Evolutionary conservation across 2,113 vertebrate genomes (phyloP), one percentile per base, ranked within the genome.

Genomic region (Lagopus muta): DNA sequence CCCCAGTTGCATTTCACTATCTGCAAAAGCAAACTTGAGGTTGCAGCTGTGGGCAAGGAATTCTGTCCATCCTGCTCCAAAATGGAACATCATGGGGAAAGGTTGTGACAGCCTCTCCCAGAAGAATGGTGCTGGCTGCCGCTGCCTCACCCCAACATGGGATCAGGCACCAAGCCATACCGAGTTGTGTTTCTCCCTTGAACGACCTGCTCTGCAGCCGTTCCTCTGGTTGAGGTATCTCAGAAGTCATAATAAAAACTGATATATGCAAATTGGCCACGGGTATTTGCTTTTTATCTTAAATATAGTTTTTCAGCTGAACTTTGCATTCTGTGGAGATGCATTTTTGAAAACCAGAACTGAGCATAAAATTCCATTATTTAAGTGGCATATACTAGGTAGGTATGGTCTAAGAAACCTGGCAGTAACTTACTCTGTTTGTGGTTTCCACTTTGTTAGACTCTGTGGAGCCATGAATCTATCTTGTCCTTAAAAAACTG

Each of bases 381-480:
- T 96, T 97, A 97, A 97, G 97, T 94, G 88, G 93, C 88, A 82
- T 72, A 79, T 73, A 88, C 82, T 93, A 96, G 94, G 95, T 96
- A 97, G 88, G 94, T 96, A 96, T 85, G 93, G 96, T 93, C 96
- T 79, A 32, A 42, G 74, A 96, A 96, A 95, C 94, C 95, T 87
- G 96, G 97, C 94, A 94, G 96, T 97, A 98, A 98, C 97, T 97
- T 94, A 97, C 95, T 94, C 90, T 97, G 96, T 96, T 97, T 97
- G 97, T 95, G 96, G 97, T 97, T 98, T 97, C 96, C 84, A 96
- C 95, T 98, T 98, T 98, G 98, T 98, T 97, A 98, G 98, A 98
- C 98, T 98, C 98, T 72, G 96, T 97, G 98, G 98, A 98, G 98
- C 97, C 98, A 98, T 98, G 97, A 98, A 98, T 98, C 98, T 98